phyloP scores from a whole-genome alignment of 1,140 invertebrate genomes.

The Oryctes rhinoceros region DNA sequence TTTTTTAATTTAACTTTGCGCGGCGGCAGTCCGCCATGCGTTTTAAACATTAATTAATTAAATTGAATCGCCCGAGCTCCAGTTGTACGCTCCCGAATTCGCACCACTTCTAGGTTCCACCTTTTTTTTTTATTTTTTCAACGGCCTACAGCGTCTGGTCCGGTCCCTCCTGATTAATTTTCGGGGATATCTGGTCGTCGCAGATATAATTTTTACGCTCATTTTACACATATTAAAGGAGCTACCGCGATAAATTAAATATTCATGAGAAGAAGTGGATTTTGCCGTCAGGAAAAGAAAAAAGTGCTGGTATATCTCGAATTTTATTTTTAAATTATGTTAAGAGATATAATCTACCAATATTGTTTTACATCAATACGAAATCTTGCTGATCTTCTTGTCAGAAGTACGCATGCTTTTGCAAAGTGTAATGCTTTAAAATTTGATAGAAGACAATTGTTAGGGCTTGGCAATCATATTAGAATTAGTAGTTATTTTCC shows the following conservation, averaged over 20 bases:
- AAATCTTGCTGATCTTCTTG: no score
- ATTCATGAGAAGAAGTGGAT: not conserved
- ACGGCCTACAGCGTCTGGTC: not conserved
- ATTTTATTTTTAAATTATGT: no score
- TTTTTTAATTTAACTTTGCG: slow-evolving; percentile 17
- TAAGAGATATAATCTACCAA: no score
- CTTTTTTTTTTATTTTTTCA: not conserved
- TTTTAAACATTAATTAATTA: slow-evolving; percentile 20
- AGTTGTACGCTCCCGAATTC: slow-evolving; percentile 7
- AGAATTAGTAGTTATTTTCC: no score
- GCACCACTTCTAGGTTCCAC: not conserved
- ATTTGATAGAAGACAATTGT: no score
- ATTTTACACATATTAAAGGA: slow-evolving; percentile 6
- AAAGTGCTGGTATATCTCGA: no score
- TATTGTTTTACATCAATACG: no score
- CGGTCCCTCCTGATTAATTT: slow-evolving; percentile 1
- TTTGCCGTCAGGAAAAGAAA: no score
- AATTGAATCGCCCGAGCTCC: not conserved
- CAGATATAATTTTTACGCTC: slow-evolving; percentile 8
- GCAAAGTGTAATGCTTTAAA: no score
- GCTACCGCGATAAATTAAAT: not conserved
- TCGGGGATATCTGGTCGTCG: not conserved
- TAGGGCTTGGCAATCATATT: no score
- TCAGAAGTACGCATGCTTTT: no score
- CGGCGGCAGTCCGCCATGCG: not conserved